Percentiles rank a stretch among this genome's conserved stretches.
Evolutionary conservation across 92 coral and sea anemone species (phyloP).

Genomic region (Plumapathes pennacea): DNA sequence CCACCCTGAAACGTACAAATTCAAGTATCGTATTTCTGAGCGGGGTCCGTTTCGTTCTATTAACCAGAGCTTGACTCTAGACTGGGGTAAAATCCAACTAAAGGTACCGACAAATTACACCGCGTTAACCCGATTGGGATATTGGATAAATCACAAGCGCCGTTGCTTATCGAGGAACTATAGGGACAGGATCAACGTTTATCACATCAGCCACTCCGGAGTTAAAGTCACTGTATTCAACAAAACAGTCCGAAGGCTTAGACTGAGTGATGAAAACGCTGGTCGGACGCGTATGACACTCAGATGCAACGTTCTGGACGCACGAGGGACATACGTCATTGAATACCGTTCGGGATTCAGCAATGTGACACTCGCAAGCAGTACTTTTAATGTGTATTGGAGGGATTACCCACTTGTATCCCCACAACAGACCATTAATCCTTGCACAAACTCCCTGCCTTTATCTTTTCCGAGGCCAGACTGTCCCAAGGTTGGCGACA

Average conservation of each 20-base stretch:
- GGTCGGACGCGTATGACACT: conserved; percentile 67
- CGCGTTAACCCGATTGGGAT: conserved; percentile 73
- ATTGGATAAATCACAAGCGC: conserved; percentile 78
- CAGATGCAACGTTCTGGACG: conserved; percentile 76
- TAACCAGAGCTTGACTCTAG: conserved; percentile 52
- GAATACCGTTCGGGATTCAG: conserved; percentile 69
- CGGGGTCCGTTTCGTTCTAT: conserved; percentile 51
- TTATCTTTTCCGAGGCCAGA: conserved; percentile 70
- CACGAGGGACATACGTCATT: conserved; percentile 68
- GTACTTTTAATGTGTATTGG: conserved; percentile 75
- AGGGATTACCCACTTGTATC: conserved; percentile 52
- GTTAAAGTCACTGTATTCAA: conserved; percentile 64
- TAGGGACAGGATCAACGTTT: conserved; percentile 69
- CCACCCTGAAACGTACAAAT: conserved; percentile 70
- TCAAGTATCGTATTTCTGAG: conserved; percentile 72
- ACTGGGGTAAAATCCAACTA: conserved; percentile 64
- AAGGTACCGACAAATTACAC: conserved; percentile 83
- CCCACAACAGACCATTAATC: conserved; percentile 64
- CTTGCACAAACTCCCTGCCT: conserved; percentile 69
- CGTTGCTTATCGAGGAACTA: conserved; percentile 70
- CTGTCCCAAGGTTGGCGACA: conserved; percentile 68
- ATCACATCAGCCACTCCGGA: conserved; percentile 50
- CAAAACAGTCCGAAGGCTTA: conserved; percentile 71
- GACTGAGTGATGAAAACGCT: conserved; percentile 29
- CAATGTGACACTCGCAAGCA: conserved; percentile 55